Base-by-base conservation (phyloP, 2,797 vertebrate species). In the Rhynchonycteris naso region DNA sequence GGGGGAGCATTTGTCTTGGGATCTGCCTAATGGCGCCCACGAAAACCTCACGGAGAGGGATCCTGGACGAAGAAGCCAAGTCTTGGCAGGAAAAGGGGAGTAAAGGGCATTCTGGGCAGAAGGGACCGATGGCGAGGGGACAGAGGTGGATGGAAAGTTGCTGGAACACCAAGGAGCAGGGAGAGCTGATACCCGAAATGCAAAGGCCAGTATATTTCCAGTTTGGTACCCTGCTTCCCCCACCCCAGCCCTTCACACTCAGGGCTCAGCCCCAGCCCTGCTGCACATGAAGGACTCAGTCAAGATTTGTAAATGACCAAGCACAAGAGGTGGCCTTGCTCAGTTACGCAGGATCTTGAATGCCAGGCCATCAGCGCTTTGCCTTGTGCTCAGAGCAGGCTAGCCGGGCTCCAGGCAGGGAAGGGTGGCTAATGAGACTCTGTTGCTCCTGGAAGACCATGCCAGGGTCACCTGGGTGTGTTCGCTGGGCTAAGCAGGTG, bases 381-480 rank as follows among this genome's bases (percentile, higher is more conserved):
- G 54, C n/a, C 68, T 68, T 82, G 79, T 89, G 52, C 54, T 47
- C 2, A 1, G 43, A 87, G 68, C n/a, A 5, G 69, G 50, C 81
- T 26, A 72, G 13, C 83, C 65, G 66, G 91, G 54, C 69, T 88
- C 80, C 33, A 81, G 72, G 81, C 76, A 85, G 72, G 33, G 95
- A 65, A 81, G 87, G 71, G 90, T 87, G 93, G 63, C 68, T 71
- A 90, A 66, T 85, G 80, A 93, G 89, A 75, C 63, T 58, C 54
- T 7, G 33, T 63, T 85, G 87, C 88, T 82, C 72, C 94, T 94
- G 72, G 86, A n/a, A 75, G 15, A 79, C 85, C 59, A 33, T 56
- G 92, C 94, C 74, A 83, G 52, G 43, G 56, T n/a, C 81, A 78
- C 90, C n/a, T 30, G 30, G 83, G 35, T 30, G 58, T 69, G 56